Base-by-base conservation (phyloP, 2,113 vertebrate species). In the Charadrius vociferus region DNA sequence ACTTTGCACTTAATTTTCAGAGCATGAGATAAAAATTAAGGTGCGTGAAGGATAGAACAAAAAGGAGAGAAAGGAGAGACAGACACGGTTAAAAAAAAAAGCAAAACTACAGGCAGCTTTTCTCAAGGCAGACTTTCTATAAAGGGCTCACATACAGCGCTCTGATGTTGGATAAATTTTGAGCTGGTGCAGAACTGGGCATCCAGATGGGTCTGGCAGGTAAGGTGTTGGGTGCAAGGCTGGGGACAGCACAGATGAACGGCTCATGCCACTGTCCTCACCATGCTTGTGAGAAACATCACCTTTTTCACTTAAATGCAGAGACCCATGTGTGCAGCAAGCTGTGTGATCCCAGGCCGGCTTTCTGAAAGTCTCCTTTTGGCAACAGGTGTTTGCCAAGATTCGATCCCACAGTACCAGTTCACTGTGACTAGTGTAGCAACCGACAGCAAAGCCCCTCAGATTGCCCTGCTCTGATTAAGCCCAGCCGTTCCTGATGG, bases 171-270 rank as follows among this genome's bases (percentile, higher is more conserved):
- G 45, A 30, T 43, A 3, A 36, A 52, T 21, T 52, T 14, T 65
- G 43, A 75, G 61, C 12, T 18, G 13, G 32, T 47, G 29, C 36
- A 53, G 43, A 84, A 24, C 53, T 22, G 12, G 70, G 26, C 37
- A 92, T 21, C 37, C 75, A 71, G 16, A 29, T 23, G 5, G 36
- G 18, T 58, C 52, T 82, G 56, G 36, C 7, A 36, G 27, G 34
- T 47, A n/a, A 36, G 0, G 0, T 26, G 39, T 6, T 41, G 21
- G 52, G 34, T 30, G 49, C 43, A 34, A n/a, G 2, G 4, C 12
- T 74, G 50, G 29, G 50, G 32, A 62, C 27, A 17, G 36, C 21
- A 47, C 0, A 1, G 49, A 53, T 20, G 68, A 84, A 88, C 15
- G 58, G 23, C 18, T 78, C 1, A 1, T 30, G 4, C 7, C 26